Evolutionary conservation across 2,888 invertebrate genomes (phyloP).

Genomic region (Glyphotaelius pellucidus): DNA sequence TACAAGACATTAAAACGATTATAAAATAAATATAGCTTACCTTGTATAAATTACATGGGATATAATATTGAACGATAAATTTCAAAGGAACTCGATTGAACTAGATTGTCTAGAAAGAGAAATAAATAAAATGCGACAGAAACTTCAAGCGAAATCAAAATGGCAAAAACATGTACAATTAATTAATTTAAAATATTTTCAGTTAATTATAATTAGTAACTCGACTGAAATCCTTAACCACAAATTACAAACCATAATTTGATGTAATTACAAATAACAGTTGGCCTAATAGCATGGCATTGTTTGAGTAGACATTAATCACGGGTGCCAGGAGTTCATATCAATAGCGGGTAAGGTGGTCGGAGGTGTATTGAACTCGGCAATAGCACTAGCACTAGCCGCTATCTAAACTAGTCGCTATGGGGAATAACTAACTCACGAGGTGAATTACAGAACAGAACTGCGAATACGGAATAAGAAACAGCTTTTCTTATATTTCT

Average conservation of each 20-base stretch:
- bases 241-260: background rate
- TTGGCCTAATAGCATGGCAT: background rate
- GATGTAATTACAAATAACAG: background rate
- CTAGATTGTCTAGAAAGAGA: too few species aligned
- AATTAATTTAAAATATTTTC: too few species aligned
- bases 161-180: too few species aligned
- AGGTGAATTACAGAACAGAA: background rate
- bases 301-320: background rate
- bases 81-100: too few species aligned
- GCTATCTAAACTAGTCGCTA: background rate
- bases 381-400: background rate
- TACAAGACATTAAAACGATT: too few species aligned
- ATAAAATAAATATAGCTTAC: too few species aligned
- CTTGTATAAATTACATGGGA: too few species aligned
- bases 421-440: background rate
- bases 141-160: too few species aligned
- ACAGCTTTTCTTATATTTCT: background rate
- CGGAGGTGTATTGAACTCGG: conserved; percentile 2
- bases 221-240: background rate
- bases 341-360: background rate
- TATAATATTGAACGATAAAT: too few species aligned
- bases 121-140: too few species aligned
- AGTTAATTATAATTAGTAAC: background rate
- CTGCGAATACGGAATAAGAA: background rate
- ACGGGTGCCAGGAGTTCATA: background rate